Evolutionary conservation across 2,113 vertebrate species (phyloP).

Genomic region (Ornithorhynchus anatinus): DNA sequence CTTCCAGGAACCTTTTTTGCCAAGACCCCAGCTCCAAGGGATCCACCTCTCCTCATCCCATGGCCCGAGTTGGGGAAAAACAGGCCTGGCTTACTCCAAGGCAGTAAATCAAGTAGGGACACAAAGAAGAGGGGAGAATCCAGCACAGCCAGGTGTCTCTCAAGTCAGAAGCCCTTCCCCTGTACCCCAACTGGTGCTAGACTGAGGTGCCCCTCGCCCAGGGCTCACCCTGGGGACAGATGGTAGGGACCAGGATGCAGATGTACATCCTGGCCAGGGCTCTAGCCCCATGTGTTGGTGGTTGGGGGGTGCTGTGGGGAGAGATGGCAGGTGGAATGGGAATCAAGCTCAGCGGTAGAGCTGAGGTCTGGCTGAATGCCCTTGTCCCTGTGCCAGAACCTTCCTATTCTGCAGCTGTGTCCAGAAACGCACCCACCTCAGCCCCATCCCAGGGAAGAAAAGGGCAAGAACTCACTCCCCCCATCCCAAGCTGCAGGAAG

Average conservation of each 20-base stretch:
- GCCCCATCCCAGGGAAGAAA: not conserved
- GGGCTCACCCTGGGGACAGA: not conserved
- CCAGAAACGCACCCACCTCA: not conserved
- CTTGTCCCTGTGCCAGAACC: not conserved
- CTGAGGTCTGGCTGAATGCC: slow-evolving; percentile 31
- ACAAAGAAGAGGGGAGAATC: too few species aligned
- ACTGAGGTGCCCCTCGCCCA: not conserved
- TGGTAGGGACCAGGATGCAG: too few species aligned
- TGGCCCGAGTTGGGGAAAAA: too few species aligned
- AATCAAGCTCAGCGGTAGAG: not conserved
- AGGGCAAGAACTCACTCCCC: not conserved
- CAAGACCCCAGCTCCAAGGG: not conserved
- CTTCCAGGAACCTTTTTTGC: not conserved
- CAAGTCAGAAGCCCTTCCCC: too few species aligned
- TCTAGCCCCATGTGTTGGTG: not conserved
- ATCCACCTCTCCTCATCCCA: too few species aligned
- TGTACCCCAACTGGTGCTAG: rapidly evolving
- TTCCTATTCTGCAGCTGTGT: not conserved
- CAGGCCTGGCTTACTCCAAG: too few species aligned
- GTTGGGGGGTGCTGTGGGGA: rapidly evolving
- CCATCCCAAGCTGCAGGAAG: not conserved
- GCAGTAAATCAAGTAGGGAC: too few species aligned
- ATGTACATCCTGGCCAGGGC: too few species aligned
- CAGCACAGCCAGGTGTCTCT: too few species aligned
- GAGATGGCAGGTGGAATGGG: not conserved